Evolutionary conservation across 1,140 invertebrate genomes (phyloP).

Genomic region (Drosophila ogumai): DNA sequence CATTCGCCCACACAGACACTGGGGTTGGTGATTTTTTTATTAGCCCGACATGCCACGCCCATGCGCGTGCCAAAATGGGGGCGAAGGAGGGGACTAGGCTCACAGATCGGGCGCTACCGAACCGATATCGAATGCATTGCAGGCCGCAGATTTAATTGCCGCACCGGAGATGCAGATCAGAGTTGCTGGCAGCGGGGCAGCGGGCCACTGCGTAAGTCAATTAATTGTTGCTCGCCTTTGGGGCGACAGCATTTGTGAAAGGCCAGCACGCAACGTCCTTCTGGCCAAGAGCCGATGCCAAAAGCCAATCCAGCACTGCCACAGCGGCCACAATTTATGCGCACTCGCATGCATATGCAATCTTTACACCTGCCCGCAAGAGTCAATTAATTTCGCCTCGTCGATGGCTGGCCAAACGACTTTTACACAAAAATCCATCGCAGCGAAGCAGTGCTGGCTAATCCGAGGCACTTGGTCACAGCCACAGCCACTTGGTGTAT

Average conservation of each 20-base stretch:
- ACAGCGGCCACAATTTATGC: conserved; percentile 52
- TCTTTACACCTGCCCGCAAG: conserved; percentile 74
- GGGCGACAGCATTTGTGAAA: conserved; percentile 77
- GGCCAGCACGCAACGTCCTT: conserved; percentile 70
- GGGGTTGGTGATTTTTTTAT: conserved; percentile 17
- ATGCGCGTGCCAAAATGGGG: conserved; percentile 30
- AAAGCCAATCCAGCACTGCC: conserved; percentile 16
- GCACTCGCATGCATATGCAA: conserved; percentile 66
- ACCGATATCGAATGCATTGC: conserved; percentile 22
- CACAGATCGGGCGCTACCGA: conserved; percentile 22
- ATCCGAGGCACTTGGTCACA: conserved; percentile 58
- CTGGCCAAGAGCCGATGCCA: conserved; percentile 45
- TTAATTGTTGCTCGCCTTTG: conserved; percentile 80
- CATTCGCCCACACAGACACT: conserved; percentile 60
- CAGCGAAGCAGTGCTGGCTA: conserved; percentile 31
- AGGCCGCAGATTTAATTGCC: conserved; percentile 57
- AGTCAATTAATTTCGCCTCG: conserved; percentile 69
- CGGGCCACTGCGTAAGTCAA: conserved; percentile 68
- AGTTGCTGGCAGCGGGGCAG: conserved; percentile 32
- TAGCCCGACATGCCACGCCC: conserved; percentile 49
- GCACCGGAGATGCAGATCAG: conserved; percentile 46
- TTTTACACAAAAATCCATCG: conserved; percentile 48
- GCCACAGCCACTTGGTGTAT: conserved; percentile 6
- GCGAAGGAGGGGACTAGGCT: background rate
- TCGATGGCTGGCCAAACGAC: conserved; percentile 39